Base-by-base conservation (phyloP, 2,888 invertebrate genomes). In the Girardia tigrina region DNA sequence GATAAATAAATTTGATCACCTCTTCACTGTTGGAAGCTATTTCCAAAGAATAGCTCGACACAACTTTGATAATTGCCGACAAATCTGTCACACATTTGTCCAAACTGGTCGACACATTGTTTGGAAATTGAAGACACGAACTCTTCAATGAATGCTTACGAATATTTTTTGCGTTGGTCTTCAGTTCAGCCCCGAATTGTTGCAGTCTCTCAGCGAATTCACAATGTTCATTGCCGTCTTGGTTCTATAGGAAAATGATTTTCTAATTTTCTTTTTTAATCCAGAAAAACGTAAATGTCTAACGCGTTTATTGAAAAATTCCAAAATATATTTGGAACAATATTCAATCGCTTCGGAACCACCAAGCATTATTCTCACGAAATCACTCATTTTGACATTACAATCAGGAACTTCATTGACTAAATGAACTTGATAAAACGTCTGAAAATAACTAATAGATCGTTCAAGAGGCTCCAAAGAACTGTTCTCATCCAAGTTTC, bases 401-500 rank as follows among this genome's bases (percentile, higher is more conserved):
- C 74, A 75, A 23, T 75, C 75, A 2, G 75, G 75, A 16, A 23
- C 16, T 27, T 26, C 42, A 29, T 71, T 71, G 20, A 74, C 26
- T 20, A 75, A 75, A 26, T 75, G 29, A 42, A 75, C 42, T 36
- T 36, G 29, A 74, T 75, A 75, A 29, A 75, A 29, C n/a, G 72
- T 75, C 26, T 26, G 75, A 81, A 94, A 90, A 84, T 92, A 93
- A 12, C 87, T 87, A 80, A 91, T 90, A 81, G 91, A 90, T 78
- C 91, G 91, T 82, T 94, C 93, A 76, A 95, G 86, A 14, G 89
- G 88, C 84, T 95, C 94, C 6, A 91, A 87, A 0, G 90, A 88
- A 74, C 92, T 89, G 85, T 94, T 97, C 86, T 98, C 98, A 83
- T 98, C 97, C 75, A 98, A 81, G 80, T 94, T 92, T 85, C 93